These are phyloP conservation scores for Melozone crissalis DNA, from an alignment of 2,113 vertebrate species.

Conservation along the genomic window DNA sequence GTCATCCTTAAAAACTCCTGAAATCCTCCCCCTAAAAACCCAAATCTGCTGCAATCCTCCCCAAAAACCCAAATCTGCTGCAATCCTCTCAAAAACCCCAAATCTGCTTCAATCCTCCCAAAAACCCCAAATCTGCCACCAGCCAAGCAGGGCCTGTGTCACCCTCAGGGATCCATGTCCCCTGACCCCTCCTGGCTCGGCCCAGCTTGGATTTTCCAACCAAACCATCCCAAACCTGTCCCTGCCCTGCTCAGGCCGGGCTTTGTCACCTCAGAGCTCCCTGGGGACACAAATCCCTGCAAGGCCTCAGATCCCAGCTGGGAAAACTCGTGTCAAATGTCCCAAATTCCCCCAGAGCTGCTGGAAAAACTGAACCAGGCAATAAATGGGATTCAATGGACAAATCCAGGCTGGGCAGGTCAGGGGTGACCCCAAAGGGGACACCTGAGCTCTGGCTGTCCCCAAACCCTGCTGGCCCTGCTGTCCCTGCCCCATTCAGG, in stretches of 20 bases:
- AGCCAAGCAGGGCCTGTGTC: rapidly evolving
- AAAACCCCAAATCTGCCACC: not conserved
- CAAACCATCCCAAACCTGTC: not conserved
- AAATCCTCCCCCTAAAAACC: too few relatives aligned
- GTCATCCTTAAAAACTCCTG: not conserved
- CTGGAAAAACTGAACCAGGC: not conserved
- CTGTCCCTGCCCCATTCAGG: not conserved
- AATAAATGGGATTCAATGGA: not conserved
- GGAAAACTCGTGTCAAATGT: rapidly evolving
- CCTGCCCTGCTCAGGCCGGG: rapidly evolving
- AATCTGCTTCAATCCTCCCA: too few relatives aligned
- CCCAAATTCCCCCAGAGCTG: rapidly evolving
- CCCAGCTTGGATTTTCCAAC: rapidly evolving
- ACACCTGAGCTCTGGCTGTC: not conserved
- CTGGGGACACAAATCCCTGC: not conserved
- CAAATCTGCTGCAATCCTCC: too few relatives aligned
- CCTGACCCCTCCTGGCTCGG: not conserved
- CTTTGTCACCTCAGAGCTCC: not conserved
- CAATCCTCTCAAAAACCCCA: not conserved
- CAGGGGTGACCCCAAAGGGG: not conserved
- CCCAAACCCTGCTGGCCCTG: rapidly evolving
- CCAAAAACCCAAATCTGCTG: too few relatives aligned
- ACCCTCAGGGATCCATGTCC: not conserved
- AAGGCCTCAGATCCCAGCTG: not conserved
- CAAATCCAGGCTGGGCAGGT: rapidly evolving